Evolutionary conservation across 2,113 vertebrate genomes (phyloP).

Genomic region (Odontesthes bonariensis): DNA sequence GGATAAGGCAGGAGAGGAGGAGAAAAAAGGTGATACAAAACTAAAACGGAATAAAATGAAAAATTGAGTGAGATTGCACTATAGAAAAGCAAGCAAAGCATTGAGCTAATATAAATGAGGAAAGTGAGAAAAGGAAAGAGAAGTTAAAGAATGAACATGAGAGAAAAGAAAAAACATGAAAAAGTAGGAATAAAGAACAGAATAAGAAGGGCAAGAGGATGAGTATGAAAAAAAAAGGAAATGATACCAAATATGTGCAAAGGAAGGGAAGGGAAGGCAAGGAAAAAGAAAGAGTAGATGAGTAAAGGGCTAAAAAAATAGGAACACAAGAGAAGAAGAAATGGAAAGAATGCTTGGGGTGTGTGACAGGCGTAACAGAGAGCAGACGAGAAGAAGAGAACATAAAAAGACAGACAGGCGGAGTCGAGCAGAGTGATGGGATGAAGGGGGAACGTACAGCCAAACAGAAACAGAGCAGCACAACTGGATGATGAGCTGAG

Average conservation of each 20-base stretch:
- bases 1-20: background rate
- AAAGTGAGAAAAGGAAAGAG: background rate
- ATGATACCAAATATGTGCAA: background rate
- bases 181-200: no score
- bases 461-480: conserved; percentile 17
- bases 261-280: no score
- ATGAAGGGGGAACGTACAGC: background rate
- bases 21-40: background rate
- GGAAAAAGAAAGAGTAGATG: background rate
- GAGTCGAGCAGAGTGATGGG: background rate
- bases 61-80: background rate
- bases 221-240: background rate
- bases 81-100: no score
- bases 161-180: background rate
- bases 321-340: background rate
- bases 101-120: background rate
- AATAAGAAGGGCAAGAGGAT: background rate
- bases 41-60: background rate
- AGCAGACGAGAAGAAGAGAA: conserved; percentile 16
- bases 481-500: conserved; percentile 22
- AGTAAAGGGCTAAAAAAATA: background rate
- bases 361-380: background rate
- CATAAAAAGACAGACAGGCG: background rate
- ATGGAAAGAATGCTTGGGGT: background rate
- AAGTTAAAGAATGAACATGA: background rate